Evolutionary conservation across 2,797 vertebrate species (phyloP).

Genomic region (Enteromius viviparus): DNA sequence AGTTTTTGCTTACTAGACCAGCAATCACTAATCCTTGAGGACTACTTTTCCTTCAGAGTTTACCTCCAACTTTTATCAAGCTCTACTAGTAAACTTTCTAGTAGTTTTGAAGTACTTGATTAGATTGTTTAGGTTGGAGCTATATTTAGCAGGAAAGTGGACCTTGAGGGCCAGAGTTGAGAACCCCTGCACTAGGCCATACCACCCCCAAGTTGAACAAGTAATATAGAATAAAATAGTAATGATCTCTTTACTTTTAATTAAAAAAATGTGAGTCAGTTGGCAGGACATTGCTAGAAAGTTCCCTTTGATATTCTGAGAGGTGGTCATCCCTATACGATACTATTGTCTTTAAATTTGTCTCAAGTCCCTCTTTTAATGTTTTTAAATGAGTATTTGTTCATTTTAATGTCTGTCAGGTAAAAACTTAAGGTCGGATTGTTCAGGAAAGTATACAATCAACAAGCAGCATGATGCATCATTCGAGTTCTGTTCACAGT

Average conservation of each 20-base stretch:
- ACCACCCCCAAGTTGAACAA: not conserved
- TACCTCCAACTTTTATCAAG: not conserved
- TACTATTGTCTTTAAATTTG: not conserved
- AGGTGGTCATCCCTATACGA: not conserved
- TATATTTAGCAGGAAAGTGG: not conserved
- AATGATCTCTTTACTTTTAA: not conserved
- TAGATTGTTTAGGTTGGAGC: not conserved
- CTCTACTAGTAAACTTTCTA: not conserved
- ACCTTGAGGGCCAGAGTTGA: not conserved
- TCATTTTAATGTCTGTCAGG: not conserved
- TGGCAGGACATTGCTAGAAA: not conserved
- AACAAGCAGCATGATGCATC: not conserved
- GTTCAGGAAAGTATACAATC: not conserved
- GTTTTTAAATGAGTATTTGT: not conserved
- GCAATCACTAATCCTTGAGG: not conserved
- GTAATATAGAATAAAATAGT: not conserved
- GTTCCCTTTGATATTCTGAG: not conserved
- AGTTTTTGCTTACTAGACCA: not conserved
- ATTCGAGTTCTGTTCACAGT: not conserved
- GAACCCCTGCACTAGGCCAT: not conserved
- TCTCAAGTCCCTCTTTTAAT: not conserved
- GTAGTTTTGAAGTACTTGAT: not conserved
- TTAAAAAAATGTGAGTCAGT: not conserved
- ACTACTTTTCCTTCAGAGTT: not conserved
- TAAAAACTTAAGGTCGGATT: not conserved